Evolutionary conservation across 64 coral and sea anemone species (phyloP), one percentile per base, ranked within the genome.

Genomic region (Porites lutea): DNA sequence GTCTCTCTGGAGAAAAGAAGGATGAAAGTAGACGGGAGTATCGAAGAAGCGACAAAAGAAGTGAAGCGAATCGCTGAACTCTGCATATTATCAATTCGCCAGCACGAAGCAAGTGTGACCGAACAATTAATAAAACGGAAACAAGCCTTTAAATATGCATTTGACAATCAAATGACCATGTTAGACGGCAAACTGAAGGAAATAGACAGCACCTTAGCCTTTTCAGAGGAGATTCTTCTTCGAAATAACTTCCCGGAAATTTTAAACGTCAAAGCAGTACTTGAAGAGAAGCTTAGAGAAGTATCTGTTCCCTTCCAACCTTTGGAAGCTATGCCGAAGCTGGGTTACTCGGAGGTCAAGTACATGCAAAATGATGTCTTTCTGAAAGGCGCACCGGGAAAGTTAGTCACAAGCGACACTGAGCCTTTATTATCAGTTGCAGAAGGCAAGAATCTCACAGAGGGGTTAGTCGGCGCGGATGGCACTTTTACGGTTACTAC

Each of bases 171-270:
- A 8, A 84, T 68, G 63, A 14, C 46, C 8, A 51, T 15, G 16
- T 47, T 84, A 44, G 63, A 84, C 65, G 81, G 3, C 2, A 84
- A 68, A 68, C 13, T 84, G 2, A 68, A 9, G 14, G 46, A 84
- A 16, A 84, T 84, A 11, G 19, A 68, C 6, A 68, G 22, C 44
- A 84, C 44, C n/a, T 68, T 84, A 2, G 7, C 9, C 0, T 84
- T 84, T 84, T 2, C 62, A 16, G 47, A 37, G n/a, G 59, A 82
- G 11, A 4, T 84, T 53, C 63, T 84, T 48, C 8, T 4, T 13
- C 81, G 81, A 51, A 68, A 67, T 0, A 84, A 84, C 22, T 13
- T 84, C 46, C 81, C 62, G 0, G 81, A 84, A n/a, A 69, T 84
- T 68, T 68, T 84, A 19, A 84, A 84, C 62, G 47, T 84, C 0